Conservation (phyloP, 2,888 invertebrate genomes). For the Macrophya alboannulata region DNA sequence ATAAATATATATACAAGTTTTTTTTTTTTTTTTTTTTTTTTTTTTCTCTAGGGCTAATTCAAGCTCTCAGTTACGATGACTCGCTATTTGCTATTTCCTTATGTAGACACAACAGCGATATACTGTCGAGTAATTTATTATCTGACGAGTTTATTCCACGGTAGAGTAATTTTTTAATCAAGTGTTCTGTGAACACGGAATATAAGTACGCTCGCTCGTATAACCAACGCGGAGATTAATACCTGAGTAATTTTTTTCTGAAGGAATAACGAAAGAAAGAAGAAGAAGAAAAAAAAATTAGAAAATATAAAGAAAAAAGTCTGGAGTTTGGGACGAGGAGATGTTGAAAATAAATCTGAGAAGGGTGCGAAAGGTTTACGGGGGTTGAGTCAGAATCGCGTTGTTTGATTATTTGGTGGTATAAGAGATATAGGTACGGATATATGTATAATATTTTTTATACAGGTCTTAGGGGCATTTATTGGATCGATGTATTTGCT, state of each 20-base stretch:
- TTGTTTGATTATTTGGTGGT: neutral
- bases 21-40: neutral
- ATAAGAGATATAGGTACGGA: neutral
- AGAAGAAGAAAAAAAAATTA: too few relatives aligned
- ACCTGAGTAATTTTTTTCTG: neutral
- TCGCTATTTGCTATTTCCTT: neutral
- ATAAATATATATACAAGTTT: neutral
- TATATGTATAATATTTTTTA: neutral
- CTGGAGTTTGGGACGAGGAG: neutral
- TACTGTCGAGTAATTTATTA: neutral
- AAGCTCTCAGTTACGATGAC: neutral
- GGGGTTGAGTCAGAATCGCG: neutral
- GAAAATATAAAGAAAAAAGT: neutral
- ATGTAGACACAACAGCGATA: neutral
- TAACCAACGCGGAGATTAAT: neutral
- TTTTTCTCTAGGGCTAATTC: neutral
- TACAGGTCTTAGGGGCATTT: neutral
- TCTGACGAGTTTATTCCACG: neutral
- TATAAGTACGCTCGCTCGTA: neutral
- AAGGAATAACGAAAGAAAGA: neutral
- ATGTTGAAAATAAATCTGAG: slow-evolving; percentile 2
- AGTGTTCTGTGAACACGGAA: neutral
- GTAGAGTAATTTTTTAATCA: neutral
- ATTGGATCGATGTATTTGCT: slow-evolving; percentile 7
- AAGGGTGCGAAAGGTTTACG: neutral